Conservation (phyloP, 2,113 vertebrate genomes). For the Eolophus roseicapilla region DNA sequence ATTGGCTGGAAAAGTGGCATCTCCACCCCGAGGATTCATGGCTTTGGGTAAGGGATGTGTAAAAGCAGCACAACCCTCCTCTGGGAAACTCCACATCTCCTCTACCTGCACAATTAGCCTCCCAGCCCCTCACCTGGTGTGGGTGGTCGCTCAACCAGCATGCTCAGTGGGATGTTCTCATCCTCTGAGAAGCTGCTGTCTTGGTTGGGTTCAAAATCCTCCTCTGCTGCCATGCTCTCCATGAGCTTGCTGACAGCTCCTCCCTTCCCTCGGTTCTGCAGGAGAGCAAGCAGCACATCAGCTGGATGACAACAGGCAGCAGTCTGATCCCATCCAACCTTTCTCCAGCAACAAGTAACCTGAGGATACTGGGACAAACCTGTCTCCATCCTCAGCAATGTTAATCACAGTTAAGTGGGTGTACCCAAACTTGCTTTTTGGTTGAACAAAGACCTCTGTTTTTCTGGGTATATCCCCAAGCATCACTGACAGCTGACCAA, state of each 20-base stretch:
- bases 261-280: conserved; percentile 85
- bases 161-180: conserved; percentile 79
- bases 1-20: background rate
- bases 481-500: background rate
- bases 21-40: background rate
- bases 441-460: background rate
- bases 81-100: background rate
- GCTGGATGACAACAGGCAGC: background rate
- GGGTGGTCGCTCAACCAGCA: conserved; percentile 78
- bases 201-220: conserved; percentile 96
- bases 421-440: background rate
- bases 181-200: conserved; percentile 99
- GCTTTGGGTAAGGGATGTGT: background rate
- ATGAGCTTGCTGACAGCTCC: conserved; percentile 95
- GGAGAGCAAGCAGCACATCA: background rate
- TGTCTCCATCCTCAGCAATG: background rate
- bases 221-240: conserved; percentile 98
- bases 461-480: background rate
- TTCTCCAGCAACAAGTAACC: background rate
- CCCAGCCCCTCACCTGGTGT: conserved; percentile 79
- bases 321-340: background rate
- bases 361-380: background rate
- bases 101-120: background rate
- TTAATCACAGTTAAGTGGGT: background rate
- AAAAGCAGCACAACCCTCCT: background rate